Evolutionary conservation across 2,113 vertebrate genomes (phyloP).

Genomic region (Sapajus apella): DNA sequence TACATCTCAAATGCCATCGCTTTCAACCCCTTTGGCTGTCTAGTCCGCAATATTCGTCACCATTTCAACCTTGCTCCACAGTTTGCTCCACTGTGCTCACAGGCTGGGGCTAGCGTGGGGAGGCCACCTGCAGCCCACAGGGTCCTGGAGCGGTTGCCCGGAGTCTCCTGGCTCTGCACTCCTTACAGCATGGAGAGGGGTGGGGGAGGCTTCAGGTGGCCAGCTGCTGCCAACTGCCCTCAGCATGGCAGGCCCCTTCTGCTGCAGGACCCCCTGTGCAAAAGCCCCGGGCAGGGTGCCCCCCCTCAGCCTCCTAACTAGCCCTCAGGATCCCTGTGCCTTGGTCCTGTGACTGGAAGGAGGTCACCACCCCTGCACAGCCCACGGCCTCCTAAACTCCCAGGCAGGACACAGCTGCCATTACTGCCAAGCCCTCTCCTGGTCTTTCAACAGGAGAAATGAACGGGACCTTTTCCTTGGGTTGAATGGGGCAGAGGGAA

Average conservation of each 20-base stretch:
- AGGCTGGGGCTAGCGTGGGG: background rate
- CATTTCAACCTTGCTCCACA: background rate
- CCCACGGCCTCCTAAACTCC: too few relatives aligned
- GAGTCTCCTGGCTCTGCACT: fast-evolving
- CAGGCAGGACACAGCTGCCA: fast-evolving
- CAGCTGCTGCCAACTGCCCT: too few relatives aligned
- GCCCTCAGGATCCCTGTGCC: background rate
- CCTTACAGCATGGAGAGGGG: background rate
- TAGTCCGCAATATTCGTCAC: too few relatives aligned
- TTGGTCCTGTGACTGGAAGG: background rate
- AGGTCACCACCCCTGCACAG: background rate
- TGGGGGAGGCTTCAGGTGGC: fast-evolving
- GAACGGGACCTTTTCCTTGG: background rate
- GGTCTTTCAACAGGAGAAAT: too few relatives aligned
- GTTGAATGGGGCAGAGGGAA: background rate
- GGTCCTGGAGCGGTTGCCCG: too few relatives aligned
- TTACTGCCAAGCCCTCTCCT: background rate
- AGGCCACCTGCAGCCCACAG: background rate
- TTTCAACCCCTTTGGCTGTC: background rate
- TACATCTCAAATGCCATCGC: background rate
- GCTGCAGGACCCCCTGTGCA: background rate
- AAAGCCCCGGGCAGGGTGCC: too few relatives aligned
- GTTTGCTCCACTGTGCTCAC: background rate
- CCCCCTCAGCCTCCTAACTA: background rate
- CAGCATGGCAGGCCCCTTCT: too few relatives aligned